phyloP scores from a whole-genome alignment of 2,888 invertebrate species.

The Rotaria socialis region DNA sequence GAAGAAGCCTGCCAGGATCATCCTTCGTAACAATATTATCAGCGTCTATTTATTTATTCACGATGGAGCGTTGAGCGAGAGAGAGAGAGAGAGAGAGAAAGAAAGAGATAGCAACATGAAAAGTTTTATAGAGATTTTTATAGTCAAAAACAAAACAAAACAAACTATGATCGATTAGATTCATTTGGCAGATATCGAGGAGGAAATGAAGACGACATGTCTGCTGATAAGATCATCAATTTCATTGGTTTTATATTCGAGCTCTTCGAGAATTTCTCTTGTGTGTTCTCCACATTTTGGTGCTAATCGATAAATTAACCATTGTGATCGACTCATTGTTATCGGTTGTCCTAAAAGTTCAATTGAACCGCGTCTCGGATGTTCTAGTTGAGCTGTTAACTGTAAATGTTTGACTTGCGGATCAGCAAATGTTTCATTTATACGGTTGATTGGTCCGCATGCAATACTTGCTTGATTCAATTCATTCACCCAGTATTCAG shows the following conservation, averaged over 20 bases:
- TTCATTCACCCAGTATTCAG: background rate
- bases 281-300: slow-evolving; percentile 1
- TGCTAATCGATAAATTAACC: background rate
- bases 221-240: background rate
- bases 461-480: background rate
- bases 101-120: background rate
- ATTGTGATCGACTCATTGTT: slow-evolving; percentile 12
- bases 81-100: background rate
- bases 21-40: background rate
- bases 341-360: slow-evolving; percentile 11
- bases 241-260: background rate
- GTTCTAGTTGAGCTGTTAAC: background rate
- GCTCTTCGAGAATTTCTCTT: background rate
- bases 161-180: background rate
- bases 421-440: slow-evolving; percentile 28
- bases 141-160: background rate
- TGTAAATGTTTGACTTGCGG: slow-evolving; percentile 26
- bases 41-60: background rate
- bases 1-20: background rate
- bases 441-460: slow-evolving; percentile 3
- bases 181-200: background rate
- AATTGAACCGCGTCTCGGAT: background rate
- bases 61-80: background rate
- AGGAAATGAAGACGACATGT: background rate
- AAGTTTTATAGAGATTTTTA: background rate